A percentile compares a stretch with the other conserved stretches of the same genome.
Evolutionary conservation across 2,888 invertebrate species (phyloP).

Genomic region (Microdon myrmicae): DNA sequence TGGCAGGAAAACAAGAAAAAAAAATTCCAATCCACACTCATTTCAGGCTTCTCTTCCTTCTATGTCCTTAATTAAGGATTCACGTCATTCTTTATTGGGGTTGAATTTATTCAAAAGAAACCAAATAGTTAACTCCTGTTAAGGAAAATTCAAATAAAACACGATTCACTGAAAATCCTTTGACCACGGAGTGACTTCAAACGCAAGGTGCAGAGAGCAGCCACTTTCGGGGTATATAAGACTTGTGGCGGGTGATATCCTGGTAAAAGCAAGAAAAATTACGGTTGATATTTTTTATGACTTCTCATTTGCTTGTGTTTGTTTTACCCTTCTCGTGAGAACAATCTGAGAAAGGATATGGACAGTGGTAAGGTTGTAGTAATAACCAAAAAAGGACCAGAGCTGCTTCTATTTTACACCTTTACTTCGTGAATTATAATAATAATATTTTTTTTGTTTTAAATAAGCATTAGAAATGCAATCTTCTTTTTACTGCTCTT

Average conservation of each 20-base stretch:
- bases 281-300: constrained; percentile 46
- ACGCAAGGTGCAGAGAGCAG: not conserved
- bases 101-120: constrained; percentile 67
- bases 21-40: constrained; percentile 22
- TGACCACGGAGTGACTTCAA: constrained; percentile 25
- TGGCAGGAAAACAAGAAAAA: constrained; percentile 35
- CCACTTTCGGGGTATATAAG: too few relatives aligned
- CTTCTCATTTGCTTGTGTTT: constrained; percentile 42
- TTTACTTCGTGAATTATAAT: constrained; percentile 31
- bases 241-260: constrained; percentile 17
- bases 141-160: constrained; percentile 33
- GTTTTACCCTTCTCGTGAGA: constrained; percentile 20
- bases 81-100: constrained; percentile 67
- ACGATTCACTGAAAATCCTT: constrained; percentile 26
- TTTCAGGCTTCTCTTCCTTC: constrained; percentile 33
- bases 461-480: constrained; percentile 41
- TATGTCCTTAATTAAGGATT: constrained; percentile 65
- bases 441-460: constrained; percentile 39
- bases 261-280: constrained; percentile 45
- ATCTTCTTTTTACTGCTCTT: constrained; percentile 34
- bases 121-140: constrained; percentile 53
- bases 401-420: constrained; percentile 27
- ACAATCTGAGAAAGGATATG: constrained; percentile 9
- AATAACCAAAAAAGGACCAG: not conserved
- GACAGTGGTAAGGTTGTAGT: not conserved